Conservation (phyloP, 2,888 invertebrate species). For the Scrobipalpa atriplicella region DNA sequence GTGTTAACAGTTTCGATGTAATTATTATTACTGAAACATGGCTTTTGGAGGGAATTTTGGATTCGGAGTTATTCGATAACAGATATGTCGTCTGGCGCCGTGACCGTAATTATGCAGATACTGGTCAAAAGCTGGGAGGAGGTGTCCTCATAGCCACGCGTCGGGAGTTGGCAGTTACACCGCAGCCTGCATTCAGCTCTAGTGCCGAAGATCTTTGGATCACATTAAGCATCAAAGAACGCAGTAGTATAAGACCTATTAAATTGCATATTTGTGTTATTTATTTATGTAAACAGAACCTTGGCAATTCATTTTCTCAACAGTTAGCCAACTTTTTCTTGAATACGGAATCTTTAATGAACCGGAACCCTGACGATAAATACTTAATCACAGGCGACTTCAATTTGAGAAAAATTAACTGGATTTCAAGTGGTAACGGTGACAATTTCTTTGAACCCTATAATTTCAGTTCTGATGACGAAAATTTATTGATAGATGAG, state of each 20-base stretch:
- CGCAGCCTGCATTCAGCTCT: neutral
- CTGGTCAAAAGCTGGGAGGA: neutral
- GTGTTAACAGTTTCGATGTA: neutral
- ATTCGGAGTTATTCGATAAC: neutral
- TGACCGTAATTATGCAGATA: neutral
- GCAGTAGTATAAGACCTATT: neutral
- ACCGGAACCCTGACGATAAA: neutral
- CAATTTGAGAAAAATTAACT: constrained; percentile 27
- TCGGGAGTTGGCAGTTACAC: neutral
- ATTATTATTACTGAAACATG: neutral
- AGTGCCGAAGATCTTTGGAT: constrained; percentile 17
- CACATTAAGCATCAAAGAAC: constrained; percentile 12
- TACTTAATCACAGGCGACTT: constrained; percentile 27
- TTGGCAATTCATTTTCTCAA: constrained; percentile 16
- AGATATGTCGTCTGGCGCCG: neutral
- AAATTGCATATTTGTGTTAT: constrained; percentile 26
- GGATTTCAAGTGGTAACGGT: neutral
- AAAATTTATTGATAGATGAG: constrained; percentile 4
- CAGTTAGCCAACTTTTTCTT: constrained; percentile 23
- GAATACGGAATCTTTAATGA: neutral
- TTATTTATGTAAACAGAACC: constrained; percentile 27
- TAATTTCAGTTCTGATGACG: neutral
- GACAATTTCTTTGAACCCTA: neutral
- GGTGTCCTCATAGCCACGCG: constrained; percentile 6
- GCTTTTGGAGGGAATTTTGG: neutral